These are phyloP conservation scores for Hypselothyrea guttata DNA, from an alignment of 2,888 invertebrate genomes.

Conservation along the genomic window DNA sequence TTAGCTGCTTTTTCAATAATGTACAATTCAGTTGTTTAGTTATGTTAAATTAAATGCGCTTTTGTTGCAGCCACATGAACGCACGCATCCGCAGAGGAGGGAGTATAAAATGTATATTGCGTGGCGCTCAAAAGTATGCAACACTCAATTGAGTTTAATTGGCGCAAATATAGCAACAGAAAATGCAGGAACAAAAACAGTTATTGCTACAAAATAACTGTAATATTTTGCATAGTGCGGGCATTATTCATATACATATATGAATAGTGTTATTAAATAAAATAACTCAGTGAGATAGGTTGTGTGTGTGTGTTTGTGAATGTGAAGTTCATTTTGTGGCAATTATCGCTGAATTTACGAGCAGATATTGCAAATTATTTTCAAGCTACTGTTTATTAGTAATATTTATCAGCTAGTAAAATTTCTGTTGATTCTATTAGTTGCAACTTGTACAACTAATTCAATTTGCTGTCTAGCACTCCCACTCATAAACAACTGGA, in stretches of 20 bases:
- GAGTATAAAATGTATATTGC: slow-evolving; percentile 11
- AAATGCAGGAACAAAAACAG: not conserved
- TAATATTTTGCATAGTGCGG: slow-evolving; percentile 26
- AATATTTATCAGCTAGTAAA: slow-evolving; percentile 5
- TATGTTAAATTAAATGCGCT: slow-evolving; percentile 37
- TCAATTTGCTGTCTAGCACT: slow-evolving; percentile 49
- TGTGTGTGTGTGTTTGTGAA: not conserved
- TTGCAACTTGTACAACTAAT: slow-evolving; percentile 13
- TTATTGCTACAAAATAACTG: slow-evolving; percentile 26
- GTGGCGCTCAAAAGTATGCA: slow-evolving; percentile 53
- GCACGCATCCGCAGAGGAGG: slow-evolving; percentile 3
- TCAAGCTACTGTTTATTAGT: slow-evolving; percentile 43
- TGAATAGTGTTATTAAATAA: slow-evolving; percentile 47
- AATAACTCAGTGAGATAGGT: slow-evolving; percentile 5
- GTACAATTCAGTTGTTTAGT: slow-evolving; percentile 36
- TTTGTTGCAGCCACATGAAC: slow-evolving; percentile 26
- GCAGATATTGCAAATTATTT: slow-evolving; percentile 19
- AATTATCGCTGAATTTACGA: slow-evolving; percentile 31
- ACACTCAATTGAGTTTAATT: slow-evolving; percentile 70
- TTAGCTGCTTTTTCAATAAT: slow-evolving; percentile 37
- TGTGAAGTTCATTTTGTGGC: slow-evolving; percentile 36
- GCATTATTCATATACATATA: slow-evolving; percentile 34
- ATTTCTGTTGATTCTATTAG: slow-evolving; percentile 24
- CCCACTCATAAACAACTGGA: slow-evolving; percentile 36
- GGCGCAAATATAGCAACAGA: slow-evolving; percentile 31